Percentiles rank a stretch among this genome's conserved stretches.
phyloP scores from a whole-genome alignment of 2,888 invertebrate genomes.

The Oligia latruncula region DNA sequence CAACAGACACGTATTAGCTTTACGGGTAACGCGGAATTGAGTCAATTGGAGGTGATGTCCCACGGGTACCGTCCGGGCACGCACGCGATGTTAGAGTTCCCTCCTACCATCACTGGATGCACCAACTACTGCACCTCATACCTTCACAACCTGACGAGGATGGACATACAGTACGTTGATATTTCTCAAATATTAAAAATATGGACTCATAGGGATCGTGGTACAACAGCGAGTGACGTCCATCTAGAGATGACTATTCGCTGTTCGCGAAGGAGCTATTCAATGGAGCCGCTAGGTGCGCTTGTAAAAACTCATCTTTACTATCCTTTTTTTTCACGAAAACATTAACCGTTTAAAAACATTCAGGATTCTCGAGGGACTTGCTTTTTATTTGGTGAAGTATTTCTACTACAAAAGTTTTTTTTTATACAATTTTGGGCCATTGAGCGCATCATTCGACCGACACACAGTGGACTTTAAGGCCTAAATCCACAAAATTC shows the following conservation, averaged over 20 bases:
- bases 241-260: no score
- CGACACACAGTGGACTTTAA: background rate
- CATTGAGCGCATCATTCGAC: background rate
- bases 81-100: conserved; percentile 85
- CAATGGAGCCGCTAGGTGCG: background rate
- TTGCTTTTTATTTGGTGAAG: background rate
- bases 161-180: conserved; percentile 83
- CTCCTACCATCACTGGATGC: conserved; percentile 85
- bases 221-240: background rate
- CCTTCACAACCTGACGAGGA: conserved; percentile 85
- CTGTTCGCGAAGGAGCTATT: background rate
- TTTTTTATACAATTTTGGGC: background rate
- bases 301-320: background rate
- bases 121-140: conserved; percentile 84
- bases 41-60: conserved; percentile 84
- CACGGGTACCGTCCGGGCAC: conserved; percentile 83
- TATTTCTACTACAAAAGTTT: background rate
- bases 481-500: background rate
- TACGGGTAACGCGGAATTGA: conserved; percentile 83
- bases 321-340: background rate
- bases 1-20: conserved; percentile 79
- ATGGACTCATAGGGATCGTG: background rate
- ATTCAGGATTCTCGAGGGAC: background rate
- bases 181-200: background rate
- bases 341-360: background rate